Base-by-base conservation (phyloP, 2,797 vertebrate species). In the Adelosebastes latens region DNA sequence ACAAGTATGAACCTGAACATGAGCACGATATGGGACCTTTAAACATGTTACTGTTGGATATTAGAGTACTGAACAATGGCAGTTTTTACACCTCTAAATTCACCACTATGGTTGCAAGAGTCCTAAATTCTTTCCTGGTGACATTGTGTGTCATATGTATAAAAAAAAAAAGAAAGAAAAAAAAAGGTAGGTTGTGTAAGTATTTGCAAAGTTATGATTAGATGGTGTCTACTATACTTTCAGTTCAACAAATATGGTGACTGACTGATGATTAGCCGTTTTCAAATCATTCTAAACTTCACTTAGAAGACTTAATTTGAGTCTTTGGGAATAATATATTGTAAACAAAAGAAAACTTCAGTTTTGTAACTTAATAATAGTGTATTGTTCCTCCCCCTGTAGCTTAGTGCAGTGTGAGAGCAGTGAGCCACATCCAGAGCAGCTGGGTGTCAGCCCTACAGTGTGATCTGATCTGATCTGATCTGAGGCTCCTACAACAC, bases 401-500 rank as follows among this genome's bases (percentile, higher is more conserved):
- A 16, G 6, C 22, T 53, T 24, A 6, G 31, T 5, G 13, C 59
- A 2, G 42, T 65, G 27, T 59, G 31, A 67, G 69, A 22, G 64
- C 68, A 64, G 13, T 0, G 32, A 49, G 20, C 14, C 22, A 11
- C 4, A 69, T 72, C 71, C 53, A 66, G 5, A 22, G 9, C 10
- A 10, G 56, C 10, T 83, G 59, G 31, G 1, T 68, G 75, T 84
- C 76, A 79, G 24, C 61, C 27, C 55, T 7, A 0, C 72, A 36
- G 36, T 36, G 36, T 36, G 68, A 6, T 4, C 68, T 75, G 18
- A 71, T 84, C 75, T 72, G 68, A 6, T 4, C 68, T 75, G 18
- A 71, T 84, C 75, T 72, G 79, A 39, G 58, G 4, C 66, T 76
- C 53, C 42, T 10, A 83, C 77, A 89, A 69, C n/a, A 52, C 22